Conservation (phyloP, 2,797 vertebrate species). For the Acanthurus leucopareius region DNA sequence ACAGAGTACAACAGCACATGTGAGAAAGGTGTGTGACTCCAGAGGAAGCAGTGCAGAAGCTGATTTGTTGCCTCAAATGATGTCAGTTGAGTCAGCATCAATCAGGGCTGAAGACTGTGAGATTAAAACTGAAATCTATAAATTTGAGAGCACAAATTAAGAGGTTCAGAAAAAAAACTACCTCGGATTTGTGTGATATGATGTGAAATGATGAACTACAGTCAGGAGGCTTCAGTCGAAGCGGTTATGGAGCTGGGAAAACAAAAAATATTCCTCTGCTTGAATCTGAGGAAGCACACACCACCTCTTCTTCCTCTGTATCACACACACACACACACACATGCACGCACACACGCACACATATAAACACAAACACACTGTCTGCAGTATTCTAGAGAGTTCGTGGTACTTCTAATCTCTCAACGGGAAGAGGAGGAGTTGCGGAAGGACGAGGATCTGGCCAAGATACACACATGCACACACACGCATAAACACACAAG, state of each 20-base stretch:
- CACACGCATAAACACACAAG: constrained; percentile 46
- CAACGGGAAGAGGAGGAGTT: constrained; percentile 75
- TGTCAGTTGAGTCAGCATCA: no score
- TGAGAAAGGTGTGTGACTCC: no score
- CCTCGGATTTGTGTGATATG: neutral
- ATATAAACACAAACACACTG: neutral
- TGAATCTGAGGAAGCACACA: constrained; percentile 56
- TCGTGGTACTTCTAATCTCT: constrained; percentile 68
- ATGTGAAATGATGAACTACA: neutral
- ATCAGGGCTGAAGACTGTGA: no score
- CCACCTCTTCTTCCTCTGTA: constrained; percentile 59
- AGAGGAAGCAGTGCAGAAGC: no score
- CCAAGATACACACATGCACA: constrained; percentile 58
- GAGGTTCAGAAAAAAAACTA: neutral
- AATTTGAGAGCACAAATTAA: neutral
- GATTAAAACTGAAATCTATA: neutral
- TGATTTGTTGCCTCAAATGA: no score
- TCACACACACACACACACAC: constrained; percentile 11
- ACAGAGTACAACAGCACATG: no score
- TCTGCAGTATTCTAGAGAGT: constrained; percentile 60
- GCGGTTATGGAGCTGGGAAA: constrained; percentile 30
- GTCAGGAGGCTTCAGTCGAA: constrained; percentile 31
- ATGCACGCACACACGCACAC: constrained; percentile 20
- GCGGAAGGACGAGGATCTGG: constrained; percentile 60
- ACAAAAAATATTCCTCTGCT: constrained; percentile 45